Evolutionary conservation across 2,888 invertebrate species (phyloP), one percentile per base, ranked within the genome.

Genomic region (Cheilosia urbana): DNA sequence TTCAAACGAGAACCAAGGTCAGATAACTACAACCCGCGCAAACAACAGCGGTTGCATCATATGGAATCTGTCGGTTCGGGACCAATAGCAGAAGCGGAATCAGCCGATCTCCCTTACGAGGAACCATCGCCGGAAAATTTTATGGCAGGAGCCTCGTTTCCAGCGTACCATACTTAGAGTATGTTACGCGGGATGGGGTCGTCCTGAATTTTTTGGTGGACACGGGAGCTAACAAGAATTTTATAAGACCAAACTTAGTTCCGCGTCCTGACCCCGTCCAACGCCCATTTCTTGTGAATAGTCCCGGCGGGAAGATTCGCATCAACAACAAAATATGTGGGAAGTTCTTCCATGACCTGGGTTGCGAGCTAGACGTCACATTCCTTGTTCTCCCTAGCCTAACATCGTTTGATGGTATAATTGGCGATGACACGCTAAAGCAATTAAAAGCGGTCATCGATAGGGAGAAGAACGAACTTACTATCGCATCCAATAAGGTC

Each of bases 341-440:
- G 2, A 76, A 51, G n/a, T 76, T 76, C 51, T 66, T 66, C 34
- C 17, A 57, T 13, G 15, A 24, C 15, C 19, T 75, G 19, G 49
- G 65, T 19, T 66, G 51, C 19, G 17, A 60, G 9, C 5, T 42
- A 5, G 13, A 37, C 13, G 11, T 58, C 1, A 71, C 49, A 1
- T 49, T 71, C 27, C 60, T 71, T 40, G n/a, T 60, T 9, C 37
- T 58, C n/a, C 58, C 71, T 1, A 47, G 7, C 15, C 13, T 69
- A 15, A 13, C 6, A 34, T 69, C 19, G 7, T 42, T 42, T 6
- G 42, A 42, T 5, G 42, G 15, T 7, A 42, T 42, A n/a, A 42
- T 42, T n/a, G 30, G 55, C 19, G 15, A 55, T n/a, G 27, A 55
- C 24, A 42, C 55, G 0, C 21, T 55, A 0, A 55, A 55, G 45